These are phyloP conservation scores for Philhelius pedissequus DNA, from an alignment of 2,888 invertebrate genomes.

Conservation along the genomic window DNA sequence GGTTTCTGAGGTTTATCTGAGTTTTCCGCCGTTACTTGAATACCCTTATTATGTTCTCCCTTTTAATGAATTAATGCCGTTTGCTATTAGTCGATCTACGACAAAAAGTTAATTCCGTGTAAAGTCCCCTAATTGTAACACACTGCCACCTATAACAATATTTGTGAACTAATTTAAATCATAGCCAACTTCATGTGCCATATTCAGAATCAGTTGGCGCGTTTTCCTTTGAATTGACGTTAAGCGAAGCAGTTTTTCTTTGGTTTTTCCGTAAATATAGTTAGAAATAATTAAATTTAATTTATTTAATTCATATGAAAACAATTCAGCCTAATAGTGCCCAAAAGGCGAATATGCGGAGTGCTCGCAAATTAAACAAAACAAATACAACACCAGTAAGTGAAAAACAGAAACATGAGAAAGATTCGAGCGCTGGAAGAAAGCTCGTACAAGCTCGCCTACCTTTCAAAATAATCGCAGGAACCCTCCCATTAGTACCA, in stretches of 20 bases:
- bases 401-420: conserved; percentile 42
- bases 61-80: too few relatives aligned
- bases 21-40: too few relatives aligned
- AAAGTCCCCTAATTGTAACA: too few relatives aligned
- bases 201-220: conserved; percentile 52
- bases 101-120: not conserved
- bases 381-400: conserved; percentile 70
- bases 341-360: conserved; percentile 56
- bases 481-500: conserved; percentile 70
- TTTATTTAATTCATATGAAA: conserved; percentile 9
- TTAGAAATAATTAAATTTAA: conserved; percentile 17
- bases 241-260: conserved; percentile 30
- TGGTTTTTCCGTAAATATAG: conserved; percentile 55
- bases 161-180: not conserved
- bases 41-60: too few relatives aligned
- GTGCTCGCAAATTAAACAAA: conserved; percentile 59
- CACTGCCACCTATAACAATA: not conserved
- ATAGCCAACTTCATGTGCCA: conserved; percentile 25
- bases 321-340: conserved; percentile 23
- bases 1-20: too few relatives aligned
- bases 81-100: too few relatives aligned
- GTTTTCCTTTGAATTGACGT: conserved; percentile 55
- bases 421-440: conserved; percentile 76
- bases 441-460: conserved; percentile 83
- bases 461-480: conserved; percentile 81